Conservation (phyloP, 2,113 vertebrate genomes). For the Eonycteris spelaea region DNA sequence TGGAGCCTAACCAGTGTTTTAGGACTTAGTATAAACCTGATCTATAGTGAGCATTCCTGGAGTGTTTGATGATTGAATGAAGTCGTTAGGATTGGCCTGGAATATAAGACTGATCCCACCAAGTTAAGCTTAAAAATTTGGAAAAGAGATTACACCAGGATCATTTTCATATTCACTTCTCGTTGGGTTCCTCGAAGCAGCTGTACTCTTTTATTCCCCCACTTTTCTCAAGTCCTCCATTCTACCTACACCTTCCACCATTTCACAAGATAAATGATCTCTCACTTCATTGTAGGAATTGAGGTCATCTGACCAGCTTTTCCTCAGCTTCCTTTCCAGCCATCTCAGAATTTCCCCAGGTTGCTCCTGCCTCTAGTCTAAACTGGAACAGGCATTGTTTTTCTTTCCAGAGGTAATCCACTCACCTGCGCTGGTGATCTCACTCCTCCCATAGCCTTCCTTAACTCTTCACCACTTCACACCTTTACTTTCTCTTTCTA, state of each 20-base stretch:
- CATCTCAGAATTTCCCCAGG: not conserved
- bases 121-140: not conserved
- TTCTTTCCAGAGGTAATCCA: not conserved
- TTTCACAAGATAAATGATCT: not conserved
- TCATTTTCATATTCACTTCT: not conserved
- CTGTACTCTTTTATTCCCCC: accelerated
- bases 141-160: slow-evolving; percentile 38
- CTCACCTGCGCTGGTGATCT: accelerated
- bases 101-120: slow-evolving; percentile 24
- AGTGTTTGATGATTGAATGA: not conserved
- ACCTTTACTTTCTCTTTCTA: not conserved
- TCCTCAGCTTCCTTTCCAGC: too few relatives aligned
- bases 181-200: not conserved
- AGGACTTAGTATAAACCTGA: not conserved
- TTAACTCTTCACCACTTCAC: not conserved
- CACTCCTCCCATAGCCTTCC: not conserved
- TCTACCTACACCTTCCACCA: not conserved
- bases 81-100: slow-evolving; percentile 11
- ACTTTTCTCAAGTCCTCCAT: not conserved
- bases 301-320: not conserved
- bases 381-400: accelerated
- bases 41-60: not conserved
- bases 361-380: not conserved
- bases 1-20: not conserved
- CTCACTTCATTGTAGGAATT: not conserved